phyloP scores from a whole-genome alignment of 2,888 invertebrate species.

The Drosophila hamatofila region DNA sequence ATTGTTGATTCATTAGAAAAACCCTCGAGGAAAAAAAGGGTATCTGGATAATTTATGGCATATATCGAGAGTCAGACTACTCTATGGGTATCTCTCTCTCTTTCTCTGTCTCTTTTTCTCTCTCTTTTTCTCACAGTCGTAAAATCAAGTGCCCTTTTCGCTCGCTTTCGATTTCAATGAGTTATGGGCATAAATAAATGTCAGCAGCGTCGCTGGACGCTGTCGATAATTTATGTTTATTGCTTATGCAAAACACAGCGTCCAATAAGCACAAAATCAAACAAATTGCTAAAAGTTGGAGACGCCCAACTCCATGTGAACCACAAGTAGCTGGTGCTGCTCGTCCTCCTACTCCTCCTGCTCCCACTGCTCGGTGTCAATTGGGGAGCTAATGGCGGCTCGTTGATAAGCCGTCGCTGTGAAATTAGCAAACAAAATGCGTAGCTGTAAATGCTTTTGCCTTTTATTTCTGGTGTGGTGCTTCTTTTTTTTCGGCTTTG shows the following conservation, averaged over 20 bases:
- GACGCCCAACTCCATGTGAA: background rate
- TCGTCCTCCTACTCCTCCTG: background rate
- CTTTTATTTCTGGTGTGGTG: conserved; percentile 17
- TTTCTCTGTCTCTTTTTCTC: background rate
- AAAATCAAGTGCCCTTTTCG: conserved; percentile 20
- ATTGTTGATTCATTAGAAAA: background rate
- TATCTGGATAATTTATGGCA: conserved; percentile 7
- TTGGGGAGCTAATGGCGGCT: conserved; percentile 64
- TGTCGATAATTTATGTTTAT: conserved; percentile 79
- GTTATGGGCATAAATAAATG: conserved; percentile 74
- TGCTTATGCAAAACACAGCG: conserved; percentile 78
- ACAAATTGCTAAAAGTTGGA: conserved; percentile 69
- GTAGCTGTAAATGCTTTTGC: conserved; percentile 77
- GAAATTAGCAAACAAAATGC: conserved; percentile 82
- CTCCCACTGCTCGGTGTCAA: conserved; percentile 44
- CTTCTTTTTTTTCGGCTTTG: background rate
- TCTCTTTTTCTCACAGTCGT: background rate
- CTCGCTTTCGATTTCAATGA: conserved; percentile 45
- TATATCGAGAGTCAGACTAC: background rate
- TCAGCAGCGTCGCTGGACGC: conserved; percentile 56
- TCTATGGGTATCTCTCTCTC: background rate
- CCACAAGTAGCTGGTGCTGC: conserved; percentile 3
- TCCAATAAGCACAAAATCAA: conserved; percentile 78
- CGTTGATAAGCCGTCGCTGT: conserved; percentile 68
- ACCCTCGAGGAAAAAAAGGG: background rate